phyloP scores from a whole-genome alignment of 2,888 invertebrate species.

The Dromius quadrimaculatus region DNA sequence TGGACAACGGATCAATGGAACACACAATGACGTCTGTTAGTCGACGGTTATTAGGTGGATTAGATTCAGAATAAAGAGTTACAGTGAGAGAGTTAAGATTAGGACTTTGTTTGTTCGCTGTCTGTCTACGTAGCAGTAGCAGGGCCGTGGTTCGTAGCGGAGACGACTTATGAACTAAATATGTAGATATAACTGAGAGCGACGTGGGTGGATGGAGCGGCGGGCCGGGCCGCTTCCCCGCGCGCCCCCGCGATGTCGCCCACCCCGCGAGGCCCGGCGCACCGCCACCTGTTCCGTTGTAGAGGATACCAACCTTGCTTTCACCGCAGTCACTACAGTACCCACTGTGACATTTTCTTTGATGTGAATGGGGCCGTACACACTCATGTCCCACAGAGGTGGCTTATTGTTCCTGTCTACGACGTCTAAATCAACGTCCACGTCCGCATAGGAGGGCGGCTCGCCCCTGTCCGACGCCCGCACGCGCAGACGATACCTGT shows the following conservation, averaged over 20 bases:
- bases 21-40: constrained; percentile 44
- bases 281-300: constrained; percentile 66
- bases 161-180: constrained; percentile 20
- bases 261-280: constrained; percentile 67
- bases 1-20: constrained; percentile 69
- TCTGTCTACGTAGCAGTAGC: constrained; percentile 25
- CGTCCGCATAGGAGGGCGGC: constrained; percentile 93
- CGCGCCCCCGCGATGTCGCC: constrained; percentile 60
- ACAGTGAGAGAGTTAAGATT: constrained; percentile 56
- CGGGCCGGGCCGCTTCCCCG: constrained; percentile 54
- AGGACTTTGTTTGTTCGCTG: constrained; percentile 54
- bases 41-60: constrained; percentile 57
- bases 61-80: constrained; percentile 54
- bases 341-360: constrained; percentile 99
- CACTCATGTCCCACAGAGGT: constrained; percentile 94
- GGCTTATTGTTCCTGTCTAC: constrained; percentile 99
- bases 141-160: constrained; percentile 30
- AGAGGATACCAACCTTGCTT: constrained; percentile 93
- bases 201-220: constrained; percentile 51
- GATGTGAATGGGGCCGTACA: constrained; percentile 98
- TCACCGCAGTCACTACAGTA: constrained; percentile 97
- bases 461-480: constrained; percentile 96
- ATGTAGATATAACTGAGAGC: constrained; percentile 44
- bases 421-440: constrained; percentile 97
- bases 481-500: constrained; percentile 96